Base-by-base conservation (phyloP, 2,888 invertebrate species). In the Therioaphis trifolii region DNA sequence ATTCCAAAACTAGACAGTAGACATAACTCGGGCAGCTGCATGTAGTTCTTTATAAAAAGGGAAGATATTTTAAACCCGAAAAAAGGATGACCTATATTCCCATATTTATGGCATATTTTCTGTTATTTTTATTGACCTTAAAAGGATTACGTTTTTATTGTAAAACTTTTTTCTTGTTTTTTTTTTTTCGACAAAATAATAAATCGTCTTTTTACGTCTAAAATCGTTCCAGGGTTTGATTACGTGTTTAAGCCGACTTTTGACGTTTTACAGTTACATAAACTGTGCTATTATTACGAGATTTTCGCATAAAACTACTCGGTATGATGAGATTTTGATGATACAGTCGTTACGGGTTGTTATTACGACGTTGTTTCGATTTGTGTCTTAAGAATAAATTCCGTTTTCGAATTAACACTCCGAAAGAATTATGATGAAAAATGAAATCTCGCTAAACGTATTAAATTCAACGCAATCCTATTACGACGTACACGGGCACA, bases 241-340 rank as follows among this genome's bases (percentile, higher is more conserved):
- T 69, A 79, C 69, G 14, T 43, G n/a, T 43, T 27, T 35, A 49
- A 35, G 35, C 66, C 4, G 29, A 76, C 76, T 49, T 18, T 15
- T 49, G 66, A 11, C 12, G 21, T 29, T 77, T 35, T 35, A 49
- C 21, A 21, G 76, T 49, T 43, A 66, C 14, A 66, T 49, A 15
- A 43, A 76, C 21, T 18, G 35, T 5, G 35, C 15, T 43, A 49
- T 66, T 49, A 52, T 66, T 21, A 52, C 29, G 46, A 77, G 49
- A 63, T 66, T 66, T 2, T 14, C 4, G 27, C 46, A 76, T 46
- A 14, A 29, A 61, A 63, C 43, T 40, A 58, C 15, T 24, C 29
- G 4, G 27, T 9, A 27, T 77, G 76, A 77, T 77, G 76, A 49
- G 77, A 77, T 77, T 77, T 77, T 66, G 77, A 66, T 66, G 77